These are phyloP conservation scores for Oryzias woworae DNA, from an alignment of 2,113 vertebrate genomes.

Conservation along the genomic window DNA sequence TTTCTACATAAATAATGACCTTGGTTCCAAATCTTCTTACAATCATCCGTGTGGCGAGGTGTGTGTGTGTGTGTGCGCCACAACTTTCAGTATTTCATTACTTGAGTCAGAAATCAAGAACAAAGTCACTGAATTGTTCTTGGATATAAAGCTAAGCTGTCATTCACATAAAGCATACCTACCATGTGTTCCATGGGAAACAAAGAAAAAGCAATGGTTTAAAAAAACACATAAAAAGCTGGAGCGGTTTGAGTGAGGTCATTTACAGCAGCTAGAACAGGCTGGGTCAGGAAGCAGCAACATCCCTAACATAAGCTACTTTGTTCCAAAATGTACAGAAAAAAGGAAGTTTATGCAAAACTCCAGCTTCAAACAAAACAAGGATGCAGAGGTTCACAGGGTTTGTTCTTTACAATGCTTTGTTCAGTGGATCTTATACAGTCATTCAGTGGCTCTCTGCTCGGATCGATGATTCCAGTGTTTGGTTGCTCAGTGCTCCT, in stretches of 20 bases:
- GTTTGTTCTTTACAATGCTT: conserved; percentile 32
- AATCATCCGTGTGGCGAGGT: conserved; percentile 18
- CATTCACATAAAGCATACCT: conserved; percentile 52
- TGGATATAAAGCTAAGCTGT: conserved; percentile 49
- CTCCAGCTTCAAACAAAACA: conserved; percentile 79
- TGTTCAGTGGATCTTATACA: conserved; percentile 48
- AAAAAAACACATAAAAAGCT: conserved; percentile 47
- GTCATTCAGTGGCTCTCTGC: conserved; percentile 60
- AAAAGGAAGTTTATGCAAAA: conserved; percentile 75
- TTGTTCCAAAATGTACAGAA: conserved; percentile 84
- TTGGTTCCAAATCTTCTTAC: conserved; percentile 43
- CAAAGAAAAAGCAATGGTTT: conserved; percentile 70
- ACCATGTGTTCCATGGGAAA: conserved; percentile 74
- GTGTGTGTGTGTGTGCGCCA: conserved; percentile 20
- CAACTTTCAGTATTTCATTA: conserved; percentile 35
- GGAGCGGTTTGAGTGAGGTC: conserved; percentile 52
- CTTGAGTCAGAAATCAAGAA: conserved; percentile 47
- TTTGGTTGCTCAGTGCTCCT: conserved; percentile 82
- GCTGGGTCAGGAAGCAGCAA: conserved; percentile 63
- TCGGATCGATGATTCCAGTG: conserved; percentile 39
- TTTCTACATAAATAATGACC: conserved; percentile 60
- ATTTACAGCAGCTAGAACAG: conserved; percentile 58
- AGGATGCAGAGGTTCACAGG: conserved; percentile 71
- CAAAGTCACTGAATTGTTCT: conserved; percentile 29
- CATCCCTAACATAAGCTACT: conserved; percentile 69